Evolutionary conservation across 2,113 vertebrate genomes (phyloP).

Genomic region (Canis aureus): DNA sequence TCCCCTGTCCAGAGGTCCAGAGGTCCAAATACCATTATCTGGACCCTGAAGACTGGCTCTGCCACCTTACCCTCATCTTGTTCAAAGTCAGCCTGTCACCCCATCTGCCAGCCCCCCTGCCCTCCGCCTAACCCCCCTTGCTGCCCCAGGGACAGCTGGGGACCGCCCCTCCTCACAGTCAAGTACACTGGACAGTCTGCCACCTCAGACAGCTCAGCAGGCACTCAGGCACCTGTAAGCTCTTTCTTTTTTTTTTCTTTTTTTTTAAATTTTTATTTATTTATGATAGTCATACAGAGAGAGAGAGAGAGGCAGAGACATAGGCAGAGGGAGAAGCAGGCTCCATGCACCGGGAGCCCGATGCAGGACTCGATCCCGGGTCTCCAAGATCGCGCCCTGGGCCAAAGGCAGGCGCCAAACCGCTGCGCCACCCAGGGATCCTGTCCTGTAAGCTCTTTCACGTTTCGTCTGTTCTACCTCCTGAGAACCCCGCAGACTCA

Average conservation of each 20-base stretch:
- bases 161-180: fast-evolving
- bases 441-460: not conserved
- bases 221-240: not conserved
- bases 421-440: too few relatives aligned
- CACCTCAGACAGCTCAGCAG: not conserved
- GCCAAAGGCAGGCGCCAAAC: too few relatives aligned
- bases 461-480: not conserved
- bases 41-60: not conserved
- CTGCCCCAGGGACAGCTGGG: not conserved
- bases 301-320: too few relatives aligned
- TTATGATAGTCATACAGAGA: too few relatives aligned
- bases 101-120: fast-evolving
- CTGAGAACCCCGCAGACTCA: not conserved
- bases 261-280: too few relatives aligned
- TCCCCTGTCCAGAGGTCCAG: not conserved
- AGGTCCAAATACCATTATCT: not conserved
- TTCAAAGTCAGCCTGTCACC: not conserved
- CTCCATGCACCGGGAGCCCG: too few relatives aligned
- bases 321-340: too few relatives aligned
- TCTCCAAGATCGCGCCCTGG: too few relatives aligned
- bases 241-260: not conserved
- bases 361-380: too few relatives aligned
- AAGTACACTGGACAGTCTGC: fast-evolving
- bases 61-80: not conserved
- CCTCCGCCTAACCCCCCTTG: not conserved